phyloP scores from a whole-genome alignment of 2,888 invertebrate genomes.

The Chymomyza procnemis region DNA sequence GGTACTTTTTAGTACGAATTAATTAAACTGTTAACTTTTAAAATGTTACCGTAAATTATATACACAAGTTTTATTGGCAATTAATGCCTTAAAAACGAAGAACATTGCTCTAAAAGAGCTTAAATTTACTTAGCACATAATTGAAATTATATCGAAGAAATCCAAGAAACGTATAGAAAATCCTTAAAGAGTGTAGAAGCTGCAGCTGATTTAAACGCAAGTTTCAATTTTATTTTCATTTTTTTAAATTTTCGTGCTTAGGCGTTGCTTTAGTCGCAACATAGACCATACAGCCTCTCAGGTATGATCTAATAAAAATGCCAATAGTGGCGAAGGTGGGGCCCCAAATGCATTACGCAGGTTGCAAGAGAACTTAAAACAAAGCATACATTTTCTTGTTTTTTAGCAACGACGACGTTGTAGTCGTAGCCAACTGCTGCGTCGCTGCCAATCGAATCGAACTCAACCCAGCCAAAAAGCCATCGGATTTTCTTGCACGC shows the following conservation, averaged over 20 bases:
- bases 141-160: too few species aligned
- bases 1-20: too few species aligned
- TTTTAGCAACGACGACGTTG: constrained; percentile 17
- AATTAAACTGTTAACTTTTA: too few species aligned
- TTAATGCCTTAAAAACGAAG: too few species aligned
- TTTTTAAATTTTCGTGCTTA: not conserved
- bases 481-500: constrained; percentile 62
- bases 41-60: too few species aligned
- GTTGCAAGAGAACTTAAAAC: constrained; percentile 30
- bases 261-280: not conserved
- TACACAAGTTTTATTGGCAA: too few species aligned
- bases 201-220: not conserved
- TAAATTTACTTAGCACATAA: too few species aligned
- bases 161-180: too few species aligned
- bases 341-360: constrained; percentile 25
- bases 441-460: not conserved
- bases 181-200: not conserved
- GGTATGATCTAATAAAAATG: constrained; percentile 67
- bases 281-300: constrained; percentile 29
- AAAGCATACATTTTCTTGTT: constrained; percentile 31
- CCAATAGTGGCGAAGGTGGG: constrained; percentile 54
- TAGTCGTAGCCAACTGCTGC: constrained; percentile 4
- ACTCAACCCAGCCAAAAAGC: constrained; percentile 25
- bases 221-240: not conserved
- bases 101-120: too few species aligned